A percentile compares a stretch with the other conserved stretches of the same genome.
phyloP scores from a whole-genome alignment of 2,113 vertebrate species.

The Leptobrachium ailaonicum region DNA sequence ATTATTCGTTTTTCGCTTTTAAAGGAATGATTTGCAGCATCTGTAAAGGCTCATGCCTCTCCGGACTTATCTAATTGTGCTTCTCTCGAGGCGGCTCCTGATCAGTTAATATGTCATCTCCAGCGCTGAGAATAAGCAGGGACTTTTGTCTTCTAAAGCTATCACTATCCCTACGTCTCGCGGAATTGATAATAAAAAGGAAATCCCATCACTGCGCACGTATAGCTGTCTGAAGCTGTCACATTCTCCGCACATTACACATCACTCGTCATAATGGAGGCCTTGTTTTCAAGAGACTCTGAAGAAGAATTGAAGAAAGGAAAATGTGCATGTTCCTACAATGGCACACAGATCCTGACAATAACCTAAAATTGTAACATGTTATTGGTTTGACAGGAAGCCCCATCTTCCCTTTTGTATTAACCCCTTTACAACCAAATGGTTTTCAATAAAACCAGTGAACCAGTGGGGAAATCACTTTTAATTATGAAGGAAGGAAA shows the following conservation, averaged over 20 bases:
- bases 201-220: background rate
- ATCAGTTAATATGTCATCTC: slow-evolving; percentile 33
- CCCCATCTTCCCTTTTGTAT: too few relatives aligned
- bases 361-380: too few relatives aligned
- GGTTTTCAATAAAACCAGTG: too few relatives aligned
- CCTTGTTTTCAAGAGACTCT: background rate
- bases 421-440: too few relatives aligned
- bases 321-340: too few relatives aligned
- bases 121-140: slow-evolving; percentile 18
- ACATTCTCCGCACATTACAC: slow-evolving; percentile 10
- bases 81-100: slow-evolving; percentile 20
- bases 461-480: too few relatives aligned
- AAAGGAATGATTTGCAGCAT: slow-evolving; percentile 4
- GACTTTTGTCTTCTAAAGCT: background rate
- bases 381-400: too few relatives aligned
- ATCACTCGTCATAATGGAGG: background rate
- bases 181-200: slow-evolving; percentile 2
- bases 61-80: slow-evolving; percentile 36
- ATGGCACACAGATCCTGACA: too few relatives aligned
- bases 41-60: slow-evolving; percentile 17
- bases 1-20: background rate
- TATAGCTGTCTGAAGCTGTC: background rate
- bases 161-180: background rate
- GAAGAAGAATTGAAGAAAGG: too few relatives aligned
- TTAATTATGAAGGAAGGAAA: too few relatives aligned